Percentiles rank a stretch among this genome's conserved stretches.
Conservation (phyloP, 1,140 invertebrate genomes). For the Aphelinus certus region DNA sequence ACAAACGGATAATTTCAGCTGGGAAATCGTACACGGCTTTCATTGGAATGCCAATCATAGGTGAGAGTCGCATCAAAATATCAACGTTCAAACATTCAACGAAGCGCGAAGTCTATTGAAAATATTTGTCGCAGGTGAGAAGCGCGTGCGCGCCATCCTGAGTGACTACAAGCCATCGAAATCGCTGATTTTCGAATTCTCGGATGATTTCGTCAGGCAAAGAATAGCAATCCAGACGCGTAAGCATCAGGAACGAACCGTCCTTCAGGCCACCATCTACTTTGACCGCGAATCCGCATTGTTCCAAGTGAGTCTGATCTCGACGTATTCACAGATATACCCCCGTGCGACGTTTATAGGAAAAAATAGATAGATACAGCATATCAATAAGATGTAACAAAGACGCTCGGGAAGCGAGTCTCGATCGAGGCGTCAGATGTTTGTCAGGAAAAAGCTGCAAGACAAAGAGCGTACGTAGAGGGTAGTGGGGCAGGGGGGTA, state of each 20-base stretch:
- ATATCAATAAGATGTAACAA: too few relatives aligned
- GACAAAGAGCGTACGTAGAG: too few relatives aligned
- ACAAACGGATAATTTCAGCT: slow-evolving; percentile 43
- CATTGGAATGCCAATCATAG: slow-evolving; percentile 46
- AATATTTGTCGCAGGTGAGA: slow-evolving; percentile 43
- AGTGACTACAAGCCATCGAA: slow-evolving; percentile 47
- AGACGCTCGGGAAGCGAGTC: too few relatives aligned
- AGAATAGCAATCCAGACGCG: slow-evolving; percentile 49
- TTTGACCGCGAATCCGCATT: slow-evolving; percentile 46
- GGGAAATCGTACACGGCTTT: slow-evolving; percentile 51
- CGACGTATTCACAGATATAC: too few relatives aligned
- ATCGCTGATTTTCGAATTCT: slow-evolving; percentile 49
- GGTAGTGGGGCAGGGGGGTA: too few relatives aligned
- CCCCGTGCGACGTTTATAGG: neutral
- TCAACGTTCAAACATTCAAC: neutral
- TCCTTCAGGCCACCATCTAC: slow-evolving; percentile 47
- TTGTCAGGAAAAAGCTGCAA: too few relatives aligned
- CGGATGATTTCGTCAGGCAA: slow-evolving; percentile 48
- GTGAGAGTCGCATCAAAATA: slow-evolving; percentile 36
- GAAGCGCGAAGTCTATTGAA: neutral
- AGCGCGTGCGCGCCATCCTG: slow-evolving; percentile 46
- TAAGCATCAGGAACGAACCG: slow-evolving; percentile 48
- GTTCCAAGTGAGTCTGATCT: slow-evolving; percentile 52
- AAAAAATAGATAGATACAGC: neutral
- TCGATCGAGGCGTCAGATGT: too few relatives aligned